Conservation (phyloP, 2,113 vertebrate species). For the Dicerorhinus sumatrensis region DNA sequence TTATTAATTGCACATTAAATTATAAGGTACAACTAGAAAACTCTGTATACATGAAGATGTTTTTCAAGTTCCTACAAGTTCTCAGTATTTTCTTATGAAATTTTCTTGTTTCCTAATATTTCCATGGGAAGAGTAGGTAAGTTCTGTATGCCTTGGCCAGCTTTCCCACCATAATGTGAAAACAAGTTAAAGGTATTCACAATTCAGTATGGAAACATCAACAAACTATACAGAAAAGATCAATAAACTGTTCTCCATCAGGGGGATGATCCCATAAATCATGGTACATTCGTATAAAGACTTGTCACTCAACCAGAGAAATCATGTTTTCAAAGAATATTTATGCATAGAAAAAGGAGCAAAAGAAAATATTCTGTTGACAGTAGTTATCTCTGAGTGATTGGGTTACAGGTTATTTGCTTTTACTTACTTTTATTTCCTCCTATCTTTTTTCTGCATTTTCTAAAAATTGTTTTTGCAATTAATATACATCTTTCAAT, state of each 20-base stretch:
- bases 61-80: slow-evolving; percentile 35
- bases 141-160: not conserved
- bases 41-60: not conserved
- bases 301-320: slow-evolving; percentile 50
- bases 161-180: slow-evolving; percentile 50
- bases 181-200: slow-evolving; percentile 43
- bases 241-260: slow-evolving; percentile 61
- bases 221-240: slow-evolving; percentile 65
- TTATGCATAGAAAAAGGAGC: slow-evolving; percentile 11
- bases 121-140: not conserved
- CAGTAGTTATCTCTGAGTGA: not conserved
- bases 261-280: slow-evolving; percentile 64
- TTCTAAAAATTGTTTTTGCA: not conserved
- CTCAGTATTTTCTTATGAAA: slow-evolving; percentile 40
- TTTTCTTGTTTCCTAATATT: slow-evolving; percentile 23
- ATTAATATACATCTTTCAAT: not conserved
- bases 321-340: slow-evolving; percentile 52
- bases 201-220: slow-evolving; percentile 43
- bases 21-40: not conserved
- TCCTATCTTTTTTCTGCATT: not conserved
- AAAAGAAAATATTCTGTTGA: slow-evolving; percentile 57
- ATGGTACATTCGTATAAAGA: not conserved
- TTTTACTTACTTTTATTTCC: slow-evolving; percentile 46
- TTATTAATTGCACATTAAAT: slow-evolving; percentile 43
- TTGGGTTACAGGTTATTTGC: not conserved